phyloP scores from a whole-genome alignment of 53 echinoderm and acorn worm genomes.

The Glandiceps talaboti region DNA sequence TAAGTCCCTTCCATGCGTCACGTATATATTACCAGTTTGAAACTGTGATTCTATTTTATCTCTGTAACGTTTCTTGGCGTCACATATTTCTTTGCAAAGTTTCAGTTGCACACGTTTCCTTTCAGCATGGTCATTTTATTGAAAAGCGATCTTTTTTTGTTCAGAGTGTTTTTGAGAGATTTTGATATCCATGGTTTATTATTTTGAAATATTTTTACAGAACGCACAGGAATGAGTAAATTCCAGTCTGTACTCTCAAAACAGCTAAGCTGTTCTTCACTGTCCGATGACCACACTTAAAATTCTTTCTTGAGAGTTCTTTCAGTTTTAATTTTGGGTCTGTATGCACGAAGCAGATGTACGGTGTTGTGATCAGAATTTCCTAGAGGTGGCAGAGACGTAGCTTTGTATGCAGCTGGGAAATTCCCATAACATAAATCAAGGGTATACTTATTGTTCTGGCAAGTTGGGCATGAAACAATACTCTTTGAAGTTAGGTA shows the following conservation, averaged over 20 bases:
- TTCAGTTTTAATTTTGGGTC: neutral
- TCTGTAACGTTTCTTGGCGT: neutral
- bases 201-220: constrained; percentile 13
- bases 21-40: neutral
- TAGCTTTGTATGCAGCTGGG: neutral
- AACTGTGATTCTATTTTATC: constrained; percentile 1
- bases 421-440: constrained; percentile 4
- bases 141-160: constrained; percentile 9
- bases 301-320: neutral
- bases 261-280: constrained; percentile 5
- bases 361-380: constrained; percentile 3
- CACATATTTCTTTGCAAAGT: neutral
- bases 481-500: constrained; percentile 2
- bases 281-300: constrained; percentile 8
- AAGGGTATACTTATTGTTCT: neutral
- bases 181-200: constrained; percentile 32
- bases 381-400: neutral
- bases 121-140: neutral
- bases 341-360: constrained; percentile 7
- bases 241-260: constrained; percentile 26
- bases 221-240: constrained; percentile 8
- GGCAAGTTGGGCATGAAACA: too few species aligned
- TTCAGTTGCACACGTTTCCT: neutral
- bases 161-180: constrained; percentile 11
- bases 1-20: neutral